phyloP scores from a whole-genome alignment of 2,888 invertebrate genomes.

The Heliconius sara region DNA sequence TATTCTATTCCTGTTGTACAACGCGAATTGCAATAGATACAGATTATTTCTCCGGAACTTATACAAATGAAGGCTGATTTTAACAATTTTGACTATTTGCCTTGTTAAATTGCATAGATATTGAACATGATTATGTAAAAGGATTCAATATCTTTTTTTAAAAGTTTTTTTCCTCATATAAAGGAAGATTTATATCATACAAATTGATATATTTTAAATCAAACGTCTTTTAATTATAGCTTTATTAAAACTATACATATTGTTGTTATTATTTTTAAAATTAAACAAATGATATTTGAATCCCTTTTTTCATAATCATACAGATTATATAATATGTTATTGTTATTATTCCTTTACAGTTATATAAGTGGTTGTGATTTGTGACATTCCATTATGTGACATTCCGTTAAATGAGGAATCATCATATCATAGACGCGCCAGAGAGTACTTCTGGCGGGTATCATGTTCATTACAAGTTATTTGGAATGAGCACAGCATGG shows the following conservation, averaged over 20 bases:
- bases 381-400: conserved; percentile 39
- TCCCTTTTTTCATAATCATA: neutral
- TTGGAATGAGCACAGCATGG: too few species aligned
- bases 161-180: neutral
- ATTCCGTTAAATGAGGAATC: conserved; percentile 23
- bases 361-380: conserved; percentile 42
- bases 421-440: conserved; percentile 36
- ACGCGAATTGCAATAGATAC: neutral
- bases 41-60: conserved; percentile 2
- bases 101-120: neutral
- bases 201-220: neutral
- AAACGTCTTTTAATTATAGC: too few species aligned
- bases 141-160: neutral
- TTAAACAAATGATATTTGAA: neutral
- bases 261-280: neutral
- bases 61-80: conserved; percentile 16
- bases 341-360: conserved; percentile 14
- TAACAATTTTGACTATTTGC: neutral
- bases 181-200: neutral
- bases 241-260: too few species aligned
- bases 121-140: conserved; percentile 1
- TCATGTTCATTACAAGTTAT: conserved; percentile 13
- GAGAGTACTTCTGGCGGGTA: neutral
- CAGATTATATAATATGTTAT: neutral
- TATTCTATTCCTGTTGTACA: too few species aligned